Base-by-base conservation (phyloP, 2,113 vertebrate genomes). In the Electrona antarctica region DNA sequence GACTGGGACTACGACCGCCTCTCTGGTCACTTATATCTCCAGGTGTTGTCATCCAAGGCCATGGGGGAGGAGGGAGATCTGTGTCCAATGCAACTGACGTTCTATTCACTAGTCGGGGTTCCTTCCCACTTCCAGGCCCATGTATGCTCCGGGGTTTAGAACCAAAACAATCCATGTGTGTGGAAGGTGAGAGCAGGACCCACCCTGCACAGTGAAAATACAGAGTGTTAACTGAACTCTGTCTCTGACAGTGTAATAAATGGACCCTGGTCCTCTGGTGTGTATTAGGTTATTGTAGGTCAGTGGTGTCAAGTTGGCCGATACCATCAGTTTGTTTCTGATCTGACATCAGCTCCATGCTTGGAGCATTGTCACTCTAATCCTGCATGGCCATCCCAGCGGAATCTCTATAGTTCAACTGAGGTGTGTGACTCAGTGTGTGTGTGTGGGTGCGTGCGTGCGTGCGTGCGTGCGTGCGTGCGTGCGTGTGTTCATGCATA, bases 271-370 rank as follows among this genome's bases (percentile, higher is more conserved):
- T 21, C 21, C 33, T 41, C 28, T 11, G 48, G 48, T 51, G n/a
- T 73, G 33, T 54, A 13, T 64, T n/a, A 15, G 58, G 54, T 71
- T 56, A 60, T 57, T 41, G 3, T 52, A 49, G 77, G 75, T 76
- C 72, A 77, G 51, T 15, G 73, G 84, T 83, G 64, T 81, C 69
- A 63, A 21, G 49, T 86, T 73, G 41, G 33, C 67, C 51, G 73
- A 74, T 81, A 64, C 12, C 50, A 80, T 12, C 13, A 8, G 46
- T 56, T 50, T 63, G n/a, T 71, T 21, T 64, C 41, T 68, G 56
- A 77, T 68, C 69, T 33, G 8, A 48, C 6, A 52, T 7, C 49
- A 12, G 11, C n/a, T 12, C 7, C 21, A 28, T 13, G 49, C 21
- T n/a, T n/a, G 28, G 13, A 21, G 3, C 9, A 59, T 59, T 15